These are phyloP conservation scores for Dasyurus viverrinus DNA, from an alignment of 2,113 vertebrate genomes.

Conservation along the genomic window DNA sequence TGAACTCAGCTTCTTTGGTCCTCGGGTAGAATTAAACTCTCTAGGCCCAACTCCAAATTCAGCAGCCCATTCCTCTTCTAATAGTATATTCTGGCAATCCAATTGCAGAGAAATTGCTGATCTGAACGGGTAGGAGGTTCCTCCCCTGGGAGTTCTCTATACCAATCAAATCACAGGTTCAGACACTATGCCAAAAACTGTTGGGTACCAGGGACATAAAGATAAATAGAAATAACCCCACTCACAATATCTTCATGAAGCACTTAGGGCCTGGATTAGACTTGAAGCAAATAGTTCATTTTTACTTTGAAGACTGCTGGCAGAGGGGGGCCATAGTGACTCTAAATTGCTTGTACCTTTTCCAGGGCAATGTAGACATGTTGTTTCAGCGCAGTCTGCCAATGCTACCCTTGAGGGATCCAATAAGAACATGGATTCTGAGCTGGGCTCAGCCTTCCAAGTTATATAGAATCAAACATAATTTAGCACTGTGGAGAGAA, in stretches of 20 bases:
- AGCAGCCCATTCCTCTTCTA: neutral
- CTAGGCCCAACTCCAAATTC: neutral
- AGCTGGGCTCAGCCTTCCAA: neutral
- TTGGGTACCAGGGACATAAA: neutral
- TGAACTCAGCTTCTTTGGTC: neutral
- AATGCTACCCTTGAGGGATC: neutral
- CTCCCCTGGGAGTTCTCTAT: neutral
- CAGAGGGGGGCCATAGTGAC: neutral
- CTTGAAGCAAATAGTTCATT: neutral
- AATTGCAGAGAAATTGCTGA: neutral
- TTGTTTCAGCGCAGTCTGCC: neutral
- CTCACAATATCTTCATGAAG: neutral
- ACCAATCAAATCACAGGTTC: neutral
- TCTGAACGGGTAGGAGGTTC: neutral
- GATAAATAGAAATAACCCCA: neutral
- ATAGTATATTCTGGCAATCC: neutral
- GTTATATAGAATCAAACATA: neutral
- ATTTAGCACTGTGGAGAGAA: neutral
- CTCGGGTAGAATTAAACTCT: neutral
- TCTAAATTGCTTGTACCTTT: neutral
- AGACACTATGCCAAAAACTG: neutral
- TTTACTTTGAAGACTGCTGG: constrained; percentile 18
- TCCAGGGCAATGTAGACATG: neutral
- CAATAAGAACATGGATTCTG: neutral
- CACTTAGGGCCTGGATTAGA: neutral